Percentiles rank a stretch among this genome's conserved stretches.
Evolutionary conservation across 2,113 vertebrate genomes (phyloP).

Genomic region (Galbula dea): DNA sequence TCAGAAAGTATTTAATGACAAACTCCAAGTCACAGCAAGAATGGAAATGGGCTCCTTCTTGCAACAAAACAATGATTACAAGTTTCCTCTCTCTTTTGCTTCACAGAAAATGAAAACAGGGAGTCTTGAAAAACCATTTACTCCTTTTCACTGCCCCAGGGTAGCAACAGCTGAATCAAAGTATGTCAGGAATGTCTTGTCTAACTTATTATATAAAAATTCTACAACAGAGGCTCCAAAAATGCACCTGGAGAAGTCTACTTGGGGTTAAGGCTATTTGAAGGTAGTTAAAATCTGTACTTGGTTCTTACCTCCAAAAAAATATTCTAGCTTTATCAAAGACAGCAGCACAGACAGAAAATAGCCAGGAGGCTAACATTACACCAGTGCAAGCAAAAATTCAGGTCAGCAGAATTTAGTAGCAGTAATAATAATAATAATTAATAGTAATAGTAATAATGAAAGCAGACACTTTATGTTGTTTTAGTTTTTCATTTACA

Average conservation of each 20-base stretch:
- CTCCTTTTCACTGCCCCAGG: not conserved
- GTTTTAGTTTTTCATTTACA: not conserved
- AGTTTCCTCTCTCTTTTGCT: not conserved
- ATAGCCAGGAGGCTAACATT: not conserved
- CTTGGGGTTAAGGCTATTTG: not conserved
- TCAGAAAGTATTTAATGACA: not conserved
- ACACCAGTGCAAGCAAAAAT: not conserved
- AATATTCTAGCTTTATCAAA: not conserved
- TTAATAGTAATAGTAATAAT: not conserved
- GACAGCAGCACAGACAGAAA: not conserved
- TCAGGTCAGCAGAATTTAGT: not conserved
- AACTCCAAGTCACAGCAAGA: not conserved
- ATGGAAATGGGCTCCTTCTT: not conserved
- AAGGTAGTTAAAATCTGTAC: not conserved
- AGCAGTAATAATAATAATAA: not conserved
- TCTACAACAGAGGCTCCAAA: not conserved
- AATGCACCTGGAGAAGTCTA: not conserved
- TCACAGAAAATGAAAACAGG: not conserved
- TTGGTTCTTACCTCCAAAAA: not conserved
- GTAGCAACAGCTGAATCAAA: not conserved
- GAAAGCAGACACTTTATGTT: not conserved
- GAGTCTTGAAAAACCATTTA: not conserved
- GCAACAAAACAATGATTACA: not conserved
- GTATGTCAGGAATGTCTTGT: not conserved
- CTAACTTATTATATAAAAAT: not conserved